Percentiles rank a stretch among this genome's conserved stretches.
Evolutionary conservation across 2,888 invertebrate species (phyloP).

Genomic region (Eupithecia pulchellata): DNA sequence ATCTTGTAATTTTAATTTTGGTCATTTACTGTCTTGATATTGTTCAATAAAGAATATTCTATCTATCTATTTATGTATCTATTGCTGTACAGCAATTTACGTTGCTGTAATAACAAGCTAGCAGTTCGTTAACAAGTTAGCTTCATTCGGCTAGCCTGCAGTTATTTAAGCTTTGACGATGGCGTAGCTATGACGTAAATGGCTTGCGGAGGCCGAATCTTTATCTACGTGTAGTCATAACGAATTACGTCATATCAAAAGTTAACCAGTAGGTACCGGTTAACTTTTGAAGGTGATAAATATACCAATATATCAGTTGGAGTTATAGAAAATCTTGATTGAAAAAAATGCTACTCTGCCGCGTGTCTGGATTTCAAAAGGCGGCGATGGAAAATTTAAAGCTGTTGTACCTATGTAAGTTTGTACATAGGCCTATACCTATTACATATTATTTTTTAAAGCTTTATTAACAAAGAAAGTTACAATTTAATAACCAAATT

Average conservation of each 20-base stretch:
- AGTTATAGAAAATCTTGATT: not conserved
- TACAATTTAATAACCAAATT: too few relatives aligned
- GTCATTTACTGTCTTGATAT: too few relatives aligned
- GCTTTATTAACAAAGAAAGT: too few relatives aligned
- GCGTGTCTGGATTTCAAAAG: not conserved
- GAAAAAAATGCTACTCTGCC: not conserved
- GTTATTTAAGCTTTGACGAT: conserved; percentile 22
- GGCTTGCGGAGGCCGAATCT: conserved; percentile 25
- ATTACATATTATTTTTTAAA: too few relatives aligned
- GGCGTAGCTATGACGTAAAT: conserved; percentile 35
- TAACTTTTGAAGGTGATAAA: not conserved
- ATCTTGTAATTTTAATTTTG: too few relatives aligned
- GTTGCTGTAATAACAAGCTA: not conserved
- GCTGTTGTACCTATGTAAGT: not conserved
- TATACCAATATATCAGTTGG: not conserved
- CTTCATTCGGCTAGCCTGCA: conserved; percentile 21
- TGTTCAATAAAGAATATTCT: too few relatives aligned
- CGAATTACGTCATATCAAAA: too few relatives aligned
- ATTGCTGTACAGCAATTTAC: not conserved
- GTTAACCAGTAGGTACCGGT: too few relatives aligned
- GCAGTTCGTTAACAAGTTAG: conserved; percentile 22
- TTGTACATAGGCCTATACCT: too few relatives aligned
- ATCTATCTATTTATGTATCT: not conserved
- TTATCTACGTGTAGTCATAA: too few relatives aligned
- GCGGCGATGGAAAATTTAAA: not conserved